phyloP scores from a whole-genome alignment of 1,140 invertebrate genomes.

The Amyelois transitella region DNA sequence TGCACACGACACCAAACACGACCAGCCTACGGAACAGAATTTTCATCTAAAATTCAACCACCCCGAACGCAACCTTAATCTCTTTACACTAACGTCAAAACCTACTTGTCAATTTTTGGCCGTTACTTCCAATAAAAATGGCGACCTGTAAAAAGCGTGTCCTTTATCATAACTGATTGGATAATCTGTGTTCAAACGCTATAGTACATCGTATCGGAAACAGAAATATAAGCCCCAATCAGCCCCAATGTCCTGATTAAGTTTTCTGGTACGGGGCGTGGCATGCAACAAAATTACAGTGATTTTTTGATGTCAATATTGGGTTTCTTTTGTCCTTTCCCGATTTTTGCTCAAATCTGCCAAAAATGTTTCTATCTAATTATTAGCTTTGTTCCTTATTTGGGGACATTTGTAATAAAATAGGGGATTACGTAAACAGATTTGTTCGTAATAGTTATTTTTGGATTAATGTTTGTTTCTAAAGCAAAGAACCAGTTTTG shows the following conservation, averaged over 20 bases:
- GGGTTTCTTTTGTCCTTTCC: constrained; percentile 46
- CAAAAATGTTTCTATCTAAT: constrained; percentile 59
- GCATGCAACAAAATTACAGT: constrained; percentile 59
- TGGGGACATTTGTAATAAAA: constrained; percentile 25
- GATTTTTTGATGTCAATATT: constrained; percentile 59
- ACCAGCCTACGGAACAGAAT: constrained; percentile 36
- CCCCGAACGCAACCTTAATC: constrained; percentile 24
- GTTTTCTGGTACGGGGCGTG: constrained; percentile 51
- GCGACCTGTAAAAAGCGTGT: constrained; percentile 57
- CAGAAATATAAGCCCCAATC: constrained; percentile 60
- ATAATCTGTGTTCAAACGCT: constrained; percentile 72
- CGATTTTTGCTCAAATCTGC: constrained; percentile 56
- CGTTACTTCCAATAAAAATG: constrained; percentile 28
- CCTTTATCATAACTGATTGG: constrained; percentile 74
- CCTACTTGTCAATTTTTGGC: constrained; percentile 37
- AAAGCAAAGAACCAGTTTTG: no score
- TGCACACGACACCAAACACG: constrained; percentile 56
- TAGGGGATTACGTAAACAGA: constrained; percentile 31
- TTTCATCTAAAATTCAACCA: constrained; percentile 11
- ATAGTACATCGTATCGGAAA: constrained; percentile 71
- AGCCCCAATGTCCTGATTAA: constrained; percentile 61
- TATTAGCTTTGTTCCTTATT: constrained; percentile 48
- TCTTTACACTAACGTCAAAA: constrained; percentile 21
- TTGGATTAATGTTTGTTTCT: constrained; percentile 1
- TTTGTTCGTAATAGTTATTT: constrained; percentile 15